These are phyloP conservation scores for Patiria pectinifera DNA, from an alignment of 53 echinoderm and acorn worm species.

Conservation along the genomic window DNA sequence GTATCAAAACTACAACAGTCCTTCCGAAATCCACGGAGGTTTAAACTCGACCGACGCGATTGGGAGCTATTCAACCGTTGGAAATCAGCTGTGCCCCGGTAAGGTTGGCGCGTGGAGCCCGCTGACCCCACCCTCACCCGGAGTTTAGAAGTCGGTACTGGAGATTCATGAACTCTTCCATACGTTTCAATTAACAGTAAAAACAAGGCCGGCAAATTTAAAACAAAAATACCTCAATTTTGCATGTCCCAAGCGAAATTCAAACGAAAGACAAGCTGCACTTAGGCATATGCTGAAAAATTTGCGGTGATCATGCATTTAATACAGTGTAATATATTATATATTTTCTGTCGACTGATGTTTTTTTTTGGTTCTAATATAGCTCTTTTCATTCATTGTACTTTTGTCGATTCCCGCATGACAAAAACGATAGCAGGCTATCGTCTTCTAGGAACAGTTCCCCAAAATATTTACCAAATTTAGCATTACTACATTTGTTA, in stretches of 20 bases:
- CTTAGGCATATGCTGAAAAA: too few relatives aligned
- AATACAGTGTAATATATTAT: too few relatives aligned
- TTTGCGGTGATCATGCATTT: too few relatives aligned
- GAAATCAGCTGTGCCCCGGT: conserved; percentile 40
- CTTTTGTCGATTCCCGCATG: background rate
- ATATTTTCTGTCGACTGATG: too few relatives aligned
- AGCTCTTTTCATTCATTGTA: background rate
- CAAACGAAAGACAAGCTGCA: too few relatives aligned
- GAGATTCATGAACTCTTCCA: background rate
- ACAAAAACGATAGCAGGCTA: conserved; percentile 10
- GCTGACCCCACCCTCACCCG: conserved; percentile 57
- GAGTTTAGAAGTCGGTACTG: conserved; percentile 14
- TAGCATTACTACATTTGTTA: background rate
- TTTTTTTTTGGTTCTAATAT: background rate
- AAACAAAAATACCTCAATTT: too few relatives aligned
- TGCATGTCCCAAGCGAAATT: too few relatives aligned
- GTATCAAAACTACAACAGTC: conserved; percentile 42
- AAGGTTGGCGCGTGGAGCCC: conserved; percentile 49
- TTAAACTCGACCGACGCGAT: background rate
- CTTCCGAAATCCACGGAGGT: background rate
- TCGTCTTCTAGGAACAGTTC: background rate
- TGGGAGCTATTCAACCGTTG: conserved; percentile 22
- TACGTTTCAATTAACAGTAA: background rate
- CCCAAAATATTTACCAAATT: background rate
- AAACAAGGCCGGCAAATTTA: background rate